Evolutionary conservation across 2,888 invertebrate species (phyloP).

Genomic region (Eueremaeus valkanovi): DNA sequence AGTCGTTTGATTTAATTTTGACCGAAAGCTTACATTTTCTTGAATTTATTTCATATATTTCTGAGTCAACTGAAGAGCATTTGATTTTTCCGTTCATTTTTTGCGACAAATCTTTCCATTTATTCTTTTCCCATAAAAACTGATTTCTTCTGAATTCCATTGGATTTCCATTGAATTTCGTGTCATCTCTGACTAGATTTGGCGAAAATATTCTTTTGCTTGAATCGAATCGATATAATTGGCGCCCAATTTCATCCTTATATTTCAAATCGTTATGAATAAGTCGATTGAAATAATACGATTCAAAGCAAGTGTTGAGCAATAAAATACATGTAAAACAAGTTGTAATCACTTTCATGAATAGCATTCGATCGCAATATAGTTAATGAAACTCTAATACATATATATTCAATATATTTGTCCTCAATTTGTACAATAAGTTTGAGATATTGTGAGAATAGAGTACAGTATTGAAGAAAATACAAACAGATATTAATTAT

Average conservation of each 20-base stretch:
- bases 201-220: not conserved
- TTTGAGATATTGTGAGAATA: not conserved
- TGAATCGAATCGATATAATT: not conserved
- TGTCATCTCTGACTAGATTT: not conserved
- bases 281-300: not conserved
- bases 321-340: conserved; percentile 6
- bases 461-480: not conserved
- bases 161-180: not conserved
- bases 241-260: not conserved
- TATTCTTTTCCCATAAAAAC: not conserved
- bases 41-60: not conserved
- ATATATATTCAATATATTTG: not conserved
- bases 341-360: not conserved
- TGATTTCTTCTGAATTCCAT: not conserved
- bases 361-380: conserved; percentile 3
- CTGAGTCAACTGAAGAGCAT: not conserved
- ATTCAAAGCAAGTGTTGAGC: not conserved
- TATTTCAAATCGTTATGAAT: not conserved
- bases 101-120: conserved; percentile 1
- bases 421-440: not conserved
- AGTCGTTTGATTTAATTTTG: not conserved
- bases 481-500: no score
- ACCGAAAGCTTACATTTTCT: not conserved
- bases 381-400: not conserved
- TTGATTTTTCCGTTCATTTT: not conserved